Conservation (phyloP, 30 jellyfish, hydroid and myxozoan species). For the Rhopilema esculentum region DNA sequence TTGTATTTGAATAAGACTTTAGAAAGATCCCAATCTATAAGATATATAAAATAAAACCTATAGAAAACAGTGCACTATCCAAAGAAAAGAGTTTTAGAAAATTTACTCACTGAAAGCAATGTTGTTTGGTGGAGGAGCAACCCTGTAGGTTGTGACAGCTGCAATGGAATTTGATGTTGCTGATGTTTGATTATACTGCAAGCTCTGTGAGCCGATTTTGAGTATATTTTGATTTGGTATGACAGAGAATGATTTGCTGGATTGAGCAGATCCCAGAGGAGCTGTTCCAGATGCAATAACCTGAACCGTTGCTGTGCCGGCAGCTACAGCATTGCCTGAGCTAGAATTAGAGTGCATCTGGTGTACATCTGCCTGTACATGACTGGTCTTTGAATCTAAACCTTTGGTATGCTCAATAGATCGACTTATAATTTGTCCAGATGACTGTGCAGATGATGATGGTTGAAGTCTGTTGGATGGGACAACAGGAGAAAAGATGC, state of each 20-base stretch:
- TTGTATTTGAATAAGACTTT: too few species aligned
- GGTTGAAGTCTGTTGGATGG: constrained; percentile 76
- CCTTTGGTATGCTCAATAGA: constrained; percentile 67
- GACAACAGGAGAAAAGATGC: constrained; percentile 73
- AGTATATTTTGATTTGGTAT: constrained; percentile 76
- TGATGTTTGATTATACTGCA: constrained; percentile 63
- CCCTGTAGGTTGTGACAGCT: constrained; percentile 53
- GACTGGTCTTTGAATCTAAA: constrained; percentile 49
- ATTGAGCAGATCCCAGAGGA: constrained; percentile 59
- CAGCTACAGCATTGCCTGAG: constrained; percentile 53
- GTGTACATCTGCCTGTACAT: constrained; percentile 69
- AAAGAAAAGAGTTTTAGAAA: too few species aligned
- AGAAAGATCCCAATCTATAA: not conserved
- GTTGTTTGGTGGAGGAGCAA: constrained; percentile 59
- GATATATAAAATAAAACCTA: not conserved
- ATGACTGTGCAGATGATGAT: constrained; percentile 67
- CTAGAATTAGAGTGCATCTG: constrained; percentile 37
- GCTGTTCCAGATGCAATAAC: constrained; percentile 97
- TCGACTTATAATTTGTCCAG: constrained; percentile 45
- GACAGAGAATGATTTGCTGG: constrained; percentile 52
- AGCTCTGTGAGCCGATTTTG: constrained; percentile 73
- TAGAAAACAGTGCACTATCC: too few species aligned
- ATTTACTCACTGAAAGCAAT: constrained; percentile 59
- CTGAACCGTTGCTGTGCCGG: constrained; percentile 91
- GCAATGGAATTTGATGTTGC: constrained; percentile 23